Evolutionary conservation across 92 coral and sea anemone species (phyloP).

Genomic region (Epizoanthus stellaris): DNA sequence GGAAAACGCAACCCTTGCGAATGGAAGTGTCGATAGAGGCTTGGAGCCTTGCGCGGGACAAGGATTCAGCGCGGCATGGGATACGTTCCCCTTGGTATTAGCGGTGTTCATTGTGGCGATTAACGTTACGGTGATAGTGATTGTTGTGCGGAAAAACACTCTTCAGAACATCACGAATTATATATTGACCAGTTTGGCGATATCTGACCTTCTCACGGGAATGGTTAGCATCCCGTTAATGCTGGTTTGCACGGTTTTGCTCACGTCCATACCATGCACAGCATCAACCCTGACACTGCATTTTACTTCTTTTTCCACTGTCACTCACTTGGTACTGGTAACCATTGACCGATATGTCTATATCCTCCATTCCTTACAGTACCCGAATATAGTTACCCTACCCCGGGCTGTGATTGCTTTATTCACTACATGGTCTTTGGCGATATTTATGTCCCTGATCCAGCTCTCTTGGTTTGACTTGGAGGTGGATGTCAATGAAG

Average conservation of each 20-base stretch:
- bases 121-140: slow-evolving; percentile 47
- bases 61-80: slow-evolving; percentile 42
- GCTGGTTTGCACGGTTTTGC: slow-evolving; percentile 31
- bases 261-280: slow-evolving; percentile 26
- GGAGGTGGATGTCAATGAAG: neutral
- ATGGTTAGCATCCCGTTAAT: slow-evolving; percentile 46
- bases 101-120: slow-evolving; percentile 49
- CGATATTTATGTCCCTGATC: slow-evolving; percentile 47
- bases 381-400: slow-evolving; percentile 37
- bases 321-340: slow-evolving; percentile 53
- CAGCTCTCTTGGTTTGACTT: slow-evolving; percentile 49
- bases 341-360: slow-evolving; percentile 54
- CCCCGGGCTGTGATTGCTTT: slow-evolving; percentile 28
- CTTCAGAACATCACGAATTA: slow-evolving; percentile 54
- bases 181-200: slow-evolving; percentile 50
- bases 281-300: slow-evolving; percentile 42
- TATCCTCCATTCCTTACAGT: slow-evolving; percentile 52
- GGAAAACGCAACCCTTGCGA: neutral
- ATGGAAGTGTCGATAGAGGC: neutral
- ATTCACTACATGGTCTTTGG: slow-evolving; percentile 42
- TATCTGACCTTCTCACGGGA: slow-evolving; percentile 57
- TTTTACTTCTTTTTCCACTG: slow-evolving; percentile 57
- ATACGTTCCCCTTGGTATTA: slow-evolving; percentile 51
- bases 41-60: neutral
- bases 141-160: slow-evolving; percentile 18